Conservation (phyloP, 2,113 vertebrate species). For the Perca fluviatilis region DNA sequence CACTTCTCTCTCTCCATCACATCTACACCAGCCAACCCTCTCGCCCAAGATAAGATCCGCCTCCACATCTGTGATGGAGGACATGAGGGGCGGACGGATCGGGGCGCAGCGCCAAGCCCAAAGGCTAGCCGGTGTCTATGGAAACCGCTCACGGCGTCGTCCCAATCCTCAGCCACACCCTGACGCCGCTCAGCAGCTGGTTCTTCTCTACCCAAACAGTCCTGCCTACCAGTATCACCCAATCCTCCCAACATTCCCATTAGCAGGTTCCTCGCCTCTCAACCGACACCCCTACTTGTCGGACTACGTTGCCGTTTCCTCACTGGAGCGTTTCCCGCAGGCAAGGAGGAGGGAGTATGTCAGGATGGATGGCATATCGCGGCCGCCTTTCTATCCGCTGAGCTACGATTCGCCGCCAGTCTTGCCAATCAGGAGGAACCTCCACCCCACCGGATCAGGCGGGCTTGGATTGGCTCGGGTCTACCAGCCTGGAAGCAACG, state of each 20-base stretch:
- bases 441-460: slow-evolving; percentile 55
- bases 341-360: slow-evolving; percentile 48
- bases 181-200: slow-evolving; percentile 80
- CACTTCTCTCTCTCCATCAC: slow-evolving; percentile 60
- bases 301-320: slow-evolving; percentile 82
- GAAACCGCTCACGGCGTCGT: slow-evolving; percentile 68
- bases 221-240: slow-evolving; percentile 84
- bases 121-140: slow-evolving; percentile 71
- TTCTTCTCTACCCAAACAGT: slow-evolving; percentile 83
- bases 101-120: slow-evolving; percentile 71
- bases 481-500: slow-evolving; percentile 56
- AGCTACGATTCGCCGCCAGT: slow-evolving; percentile 34
- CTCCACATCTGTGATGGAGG: slow-evolving; percentile 82
- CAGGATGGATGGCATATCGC: slow-evolving; percentile 65
- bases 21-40: slow-evolving; percentile 41
- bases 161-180: slow-evolving; percentile 76
- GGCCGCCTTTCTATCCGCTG: slow-evolving; percentile 48
- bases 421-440: slow-evolving; percentile 75
- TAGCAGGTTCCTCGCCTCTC: slow-evolving; percentile 46
- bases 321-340: slow-evolving; percentile 82
- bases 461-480: slow-evolving; percentile 79
- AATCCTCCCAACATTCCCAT: slow-evolving; percentile 84
- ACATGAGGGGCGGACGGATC: slow-evolving; percentile 54
- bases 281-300: slow-evolving; percentile 75
- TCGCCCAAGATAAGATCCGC: slow-evolving; percentile 85